These are phyloP conservation scores for Danaus plexippus DNA, from an alignment of 1,140 invertebrate genomes.

Conservation along the genomic window DNA sequence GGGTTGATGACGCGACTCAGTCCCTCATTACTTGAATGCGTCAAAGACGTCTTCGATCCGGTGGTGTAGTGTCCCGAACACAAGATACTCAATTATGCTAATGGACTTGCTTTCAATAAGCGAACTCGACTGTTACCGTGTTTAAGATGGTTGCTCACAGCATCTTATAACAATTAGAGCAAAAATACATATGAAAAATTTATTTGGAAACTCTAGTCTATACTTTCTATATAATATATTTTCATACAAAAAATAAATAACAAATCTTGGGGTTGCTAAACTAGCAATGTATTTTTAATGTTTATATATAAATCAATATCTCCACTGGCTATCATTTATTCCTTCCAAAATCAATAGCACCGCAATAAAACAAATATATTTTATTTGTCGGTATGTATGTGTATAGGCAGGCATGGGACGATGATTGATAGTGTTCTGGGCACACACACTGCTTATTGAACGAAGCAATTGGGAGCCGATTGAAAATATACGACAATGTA, in stretches of 20 bases:
- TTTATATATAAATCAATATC: constrained; percentile 11
- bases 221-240: no score
- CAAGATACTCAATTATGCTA: constrained; percentile 63
- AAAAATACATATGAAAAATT: no score
- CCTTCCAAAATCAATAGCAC: constrained; percentile 59
- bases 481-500: constrained; percentile 25
- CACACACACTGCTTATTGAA: constrained; percentile 59
- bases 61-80: constrained; percentile 52
- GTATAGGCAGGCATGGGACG: constrained; percentile 40
- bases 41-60: constrained; percentile 59
- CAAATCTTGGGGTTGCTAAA: no score
- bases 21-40: constrained; percentile 55
- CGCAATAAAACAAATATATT: constrained; percentile 66
- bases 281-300: no score
- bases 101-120: constrained; percentile 35
- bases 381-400: constrained; percentile 59
- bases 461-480: constrained; percentile 38
- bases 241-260: no score
- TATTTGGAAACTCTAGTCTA: no score
- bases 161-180: no score
- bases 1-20: constrained; percentile 44
- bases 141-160: background rate
- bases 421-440: constrained; percentile 68
- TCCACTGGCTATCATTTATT: constrained; percentile 38
- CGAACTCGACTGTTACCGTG: constrained; percentile 12